Percentiles rank a stretch among this genome's conserved stretches.
Conservation (phyloP, 2,888 invertebrate species). For the Ormyrus rosae region DNA sequence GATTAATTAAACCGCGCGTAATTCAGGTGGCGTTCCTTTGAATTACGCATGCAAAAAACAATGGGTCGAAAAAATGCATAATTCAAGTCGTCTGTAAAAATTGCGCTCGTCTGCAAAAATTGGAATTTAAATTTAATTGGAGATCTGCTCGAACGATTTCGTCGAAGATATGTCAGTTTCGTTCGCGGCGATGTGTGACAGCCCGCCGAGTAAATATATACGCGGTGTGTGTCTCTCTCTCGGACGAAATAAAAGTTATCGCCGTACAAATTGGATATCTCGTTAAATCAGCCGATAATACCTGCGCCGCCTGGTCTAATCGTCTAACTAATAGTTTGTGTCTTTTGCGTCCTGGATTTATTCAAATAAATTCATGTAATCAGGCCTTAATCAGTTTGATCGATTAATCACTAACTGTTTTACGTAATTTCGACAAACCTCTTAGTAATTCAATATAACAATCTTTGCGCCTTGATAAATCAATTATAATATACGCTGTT, state of each 20-base stretch:
- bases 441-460: constrained; percentile 2
- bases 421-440: constrained; percentile 6
- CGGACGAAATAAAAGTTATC: constrained; percentile 21
- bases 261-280: constrained; percentile 37
- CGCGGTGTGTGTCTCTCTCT: too few relatives aligned
- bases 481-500: too few relatives aligned
- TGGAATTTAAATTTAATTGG: constrained; percentile 2
- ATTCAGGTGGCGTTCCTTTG: background rate
- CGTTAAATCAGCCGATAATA: constrained; percentile 28
- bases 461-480: too few relatives aligned
- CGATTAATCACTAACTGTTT: constrained; percentile 30
- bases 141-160: background rate
- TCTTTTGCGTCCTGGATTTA: constrained; percentile 21
- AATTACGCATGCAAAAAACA: background rate
- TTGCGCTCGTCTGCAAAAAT: background rate
- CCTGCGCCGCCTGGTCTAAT: constrained; percentile 12
- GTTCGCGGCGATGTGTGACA: constrained; percentile 16
- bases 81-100: background rate
- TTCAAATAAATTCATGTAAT: constrained; percentile 40
- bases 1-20: background rate
- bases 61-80: background rate
- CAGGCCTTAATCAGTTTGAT: constrained; percentile 1
- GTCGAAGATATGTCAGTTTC: constrained; percentile 17
- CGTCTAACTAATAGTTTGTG: constrained; percentile 28
- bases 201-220: background rate